These are phyloP conservation scores for Hybognathus amarus DNA, from an alignment of 2,797 vertebrate genomes.

Conservation along the genomic window DNA sequence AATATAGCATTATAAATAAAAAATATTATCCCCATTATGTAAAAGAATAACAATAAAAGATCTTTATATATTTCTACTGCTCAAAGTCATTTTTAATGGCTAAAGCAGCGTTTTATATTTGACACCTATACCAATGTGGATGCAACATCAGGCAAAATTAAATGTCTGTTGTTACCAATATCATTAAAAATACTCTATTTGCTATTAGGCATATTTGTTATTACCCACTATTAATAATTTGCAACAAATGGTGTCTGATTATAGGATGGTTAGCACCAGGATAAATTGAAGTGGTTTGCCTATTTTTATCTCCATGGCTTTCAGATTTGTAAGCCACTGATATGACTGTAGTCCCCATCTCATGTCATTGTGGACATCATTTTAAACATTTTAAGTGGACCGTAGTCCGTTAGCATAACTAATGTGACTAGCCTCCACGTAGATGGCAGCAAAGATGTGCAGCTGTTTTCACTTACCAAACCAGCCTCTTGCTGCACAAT, in stretches of 20 bases:
- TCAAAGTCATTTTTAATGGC: not conserved
- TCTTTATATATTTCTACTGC: not conserved
- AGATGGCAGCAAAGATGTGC: constrained; percentile 19
- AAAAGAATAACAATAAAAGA: not conserved
- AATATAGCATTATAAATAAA: not conserved
- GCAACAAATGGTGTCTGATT: not conserved
- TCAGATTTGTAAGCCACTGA: not conserved
- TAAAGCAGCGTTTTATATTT: not conserved
- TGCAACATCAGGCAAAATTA: not conserved
- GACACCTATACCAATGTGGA: not conserved
- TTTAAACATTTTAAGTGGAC: not conserved
- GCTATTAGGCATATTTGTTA: not conserved
- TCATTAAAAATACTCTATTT: not conserved
- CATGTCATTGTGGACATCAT: not conserved
- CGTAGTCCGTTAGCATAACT: no score
- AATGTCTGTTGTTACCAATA: not conserved
- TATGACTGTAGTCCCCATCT: not conserved
- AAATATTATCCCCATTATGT: not conserved
- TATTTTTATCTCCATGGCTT: not conserved
- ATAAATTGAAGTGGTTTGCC: not conserved
- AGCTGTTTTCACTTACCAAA: not conserved
- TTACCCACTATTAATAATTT: not conserved
- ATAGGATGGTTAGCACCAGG: not conserved
- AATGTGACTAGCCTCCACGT: not conserved
- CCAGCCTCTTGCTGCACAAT: not conserved